phyloP scores from a whole-genome alignment of 2,113 vertebrate genomes.

The Baryphthengus martii region DNA sequence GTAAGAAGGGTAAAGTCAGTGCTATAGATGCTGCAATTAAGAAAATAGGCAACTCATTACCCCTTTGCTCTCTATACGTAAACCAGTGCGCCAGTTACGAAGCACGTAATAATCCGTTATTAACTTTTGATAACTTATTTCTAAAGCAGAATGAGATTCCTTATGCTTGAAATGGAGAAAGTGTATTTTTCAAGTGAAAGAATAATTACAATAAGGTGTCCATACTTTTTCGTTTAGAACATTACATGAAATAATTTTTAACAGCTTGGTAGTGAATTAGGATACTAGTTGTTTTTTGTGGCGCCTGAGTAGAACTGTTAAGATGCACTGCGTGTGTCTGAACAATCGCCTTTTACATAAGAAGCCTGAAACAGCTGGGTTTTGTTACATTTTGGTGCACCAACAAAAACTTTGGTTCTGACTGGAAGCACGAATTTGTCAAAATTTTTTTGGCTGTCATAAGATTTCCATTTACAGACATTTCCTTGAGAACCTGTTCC shows the following conservation, averaged over 20 bases:
- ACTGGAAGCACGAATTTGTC: not conserved
- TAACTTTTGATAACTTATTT: not conserved
- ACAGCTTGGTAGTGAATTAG: not conserved
- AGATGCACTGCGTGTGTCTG: not conserved
- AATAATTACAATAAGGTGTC: not conserved
- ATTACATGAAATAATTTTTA: not conserved
- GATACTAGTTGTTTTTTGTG: not conserved
- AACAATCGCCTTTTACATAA: not conserved
- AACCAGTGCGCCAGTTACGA: not conserved
- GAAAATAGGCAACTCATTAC: not conserved
- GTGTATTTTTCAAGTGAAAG: not conserved
- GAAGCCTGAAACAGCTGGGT: not conserved
- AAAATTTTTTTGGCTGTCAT: not conserved
- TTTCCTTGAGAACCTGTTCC: not conserved
- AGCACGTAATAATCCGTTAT: not conserved
- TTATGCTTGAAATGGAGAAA: not conserved
- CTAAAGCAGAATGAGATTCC: not conserved
- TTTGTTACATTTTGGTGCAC: rapidly evolving
- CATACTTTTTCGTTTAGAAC: not conserved
- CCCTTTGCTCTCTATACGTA: not conserved
- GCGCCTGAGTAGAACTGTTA: not conserved
- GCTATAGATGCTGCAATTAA: not conserved
- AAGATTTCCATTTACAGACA: not conserved
- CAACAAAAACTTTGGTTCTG: not conserved
- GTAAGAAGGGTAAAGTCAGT: not conserved